Conservation (phyloP, 2,888 invertebrate genomes). For the Caenorhabditis imperialis region DNA sequence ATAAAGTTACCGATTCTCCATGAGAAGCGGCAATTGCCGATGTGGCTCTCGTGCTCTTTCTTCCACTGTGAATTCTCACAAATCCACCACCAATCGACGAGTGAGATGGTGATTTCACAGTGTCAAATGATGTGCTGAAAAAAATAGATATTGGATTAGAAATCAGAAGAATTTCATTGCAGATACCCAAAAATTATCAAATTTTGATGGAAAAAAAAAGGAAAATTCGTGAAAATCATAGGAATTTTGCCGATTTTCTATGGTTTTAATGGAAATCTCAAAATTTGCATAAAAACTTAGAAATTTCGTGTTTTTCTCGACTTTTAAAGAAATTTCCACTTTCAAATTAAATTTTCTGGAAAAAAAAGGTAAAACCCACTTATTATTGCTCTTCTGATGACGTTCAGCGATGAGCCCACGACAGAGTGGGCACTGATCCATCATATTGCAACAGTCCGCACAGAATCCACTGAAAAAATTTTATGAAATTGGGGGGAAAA, state of each 20-base stretch:
- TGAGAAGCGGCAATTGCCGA: constrained; percentile 9
- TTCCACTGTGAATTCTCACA: constrained; percentile 15
- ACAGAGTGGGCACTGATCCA: constrained; percentile 91
- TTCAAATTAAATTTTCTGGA: too few species aligned
- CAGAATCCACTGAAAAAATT: constrained; percentile 88
- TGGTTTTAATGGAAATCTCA: too few species aligned
- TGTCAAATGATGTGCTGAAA: constrained; percentile 2
- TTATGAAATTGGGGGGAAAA: too few species aligned
- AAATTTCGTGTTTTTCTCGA: too few species aligned
- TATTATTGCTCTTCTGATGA: constrained; percentile 14
- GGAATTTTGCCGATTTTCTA: too few species aligned
- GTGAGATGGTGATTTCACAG: constrained; percentile 12
- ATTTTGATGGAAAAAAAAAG: too few species aligned
- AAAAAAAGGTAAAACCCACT: constrained; percentile 15
- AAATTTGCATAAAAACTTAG: too few species aligned
- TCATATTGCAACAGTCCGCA: constrained; percentile 85
- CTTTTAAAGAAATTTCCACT: too few species aligned
- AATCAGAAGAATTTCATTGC: too few species aligned
- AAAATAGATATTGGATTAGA: not conserved
- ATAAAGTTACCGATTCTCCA: constrained; percentile 31
- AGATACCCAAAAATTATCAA: too few species aligned
- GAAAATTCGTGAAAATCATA: too few species aligned
- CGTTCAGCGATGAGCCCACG: constrained; percentile 82
- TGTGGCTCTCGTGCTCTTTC: constrained; percentile 37
- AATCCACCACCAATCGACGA: constrained; percentile 8